phyloP scores from a whole-genome alignment of 1,140 invertebrate species.

The Halictus rubicundus region DNA sequence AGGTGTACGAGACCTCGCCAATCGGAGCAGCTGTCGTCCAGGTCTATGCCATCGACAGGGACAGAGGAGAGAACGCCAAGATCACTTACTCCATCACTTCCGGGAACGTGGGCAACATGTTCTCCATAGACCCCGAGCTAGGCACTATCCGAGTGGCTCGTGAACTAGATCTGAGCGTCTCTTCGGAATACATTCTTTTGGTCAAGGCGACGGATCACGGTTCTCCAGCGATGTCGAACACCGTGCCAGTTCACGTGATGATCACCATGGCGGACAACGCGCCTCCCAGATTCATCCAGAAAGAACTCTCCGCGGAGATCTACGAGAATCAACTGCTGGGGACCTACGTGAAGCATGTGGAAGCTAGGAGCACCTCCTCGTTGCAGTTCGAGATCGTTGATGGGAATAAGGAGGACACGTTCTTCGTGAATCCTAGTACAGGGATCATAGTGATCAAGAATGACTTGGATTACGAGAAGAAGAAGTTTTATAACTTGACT shows the following conservation, averaged over 20 bases:
- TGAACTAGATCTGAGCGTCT: slow-evolving; percentile 86
- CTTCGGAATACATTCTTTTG: slow-evolving; percentile 90
- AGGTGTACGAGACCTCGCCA: slow-evolving; percentile 88
- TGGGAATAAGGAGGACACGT: slow-evolving; percentile 88
- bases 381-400: slow-evolving; percentile 90
- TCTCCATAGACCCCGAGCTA: slow-evolving; percentile 88
- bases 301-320: slow-evolving; percentile 88
- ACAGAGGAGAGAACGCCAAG: slow-evolving; percentile 90
- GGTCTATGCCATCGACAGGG: slow-evolving; percentile 89
- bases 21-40: slow-evolving; percentile 87
- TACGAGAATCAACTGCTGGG: slow-evolving; percentile 91
- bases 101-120: slow-evolving; percentile 92
- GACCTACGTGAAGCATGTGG: slow-evolving; percentile 88
- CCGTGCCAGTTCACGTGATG: slow-evolving; percentile 91
- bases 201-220: slow-evolving; percentile 92
- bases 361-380: slow-evolving; percentile 89
- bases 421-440: slow-evolving; percentile 92
- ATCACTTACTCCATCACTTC: slow-evolving; percentile 91
- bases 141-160: slow-evolving; percentile 89
- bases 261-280: slow-evolving; percentile 94
- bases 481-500: slow-evolving; percentile 90
- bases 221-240: slow-evolving; percentile 86
- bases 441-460: slow-evolving; percentile 89
- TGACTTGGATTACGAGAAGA: slow-evolving; percentile 90
- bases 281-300: slow-evolving; percentile 88